Percentiles rank a stretch among this genome's conserved stretches.
Evolutionary conservation across 2,888 invertebrate genomes (phyloP).

Genomic region (Endomychus coccineus): DNA sequence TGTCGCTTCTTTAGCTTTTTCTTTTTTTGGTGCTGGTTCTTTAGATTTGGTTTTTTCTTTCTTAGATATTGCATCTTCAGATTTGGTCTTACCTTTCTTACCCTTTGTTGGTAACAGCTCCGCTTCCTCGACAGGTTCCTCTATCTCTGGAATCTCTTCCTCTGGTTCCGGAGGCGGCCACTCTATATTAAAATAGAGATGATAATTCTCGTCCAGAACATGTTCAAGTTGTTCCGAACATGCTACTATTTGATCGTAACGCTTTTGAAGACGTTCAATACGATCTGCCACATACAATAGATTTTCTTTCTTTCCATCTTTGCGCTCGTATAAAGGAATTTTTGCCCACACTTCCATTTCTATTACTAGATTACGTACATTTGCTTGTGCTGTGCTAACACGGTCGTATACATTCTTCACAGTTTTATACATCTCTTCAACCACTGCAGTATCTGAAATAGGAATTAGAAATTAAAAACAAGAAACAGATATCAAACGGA

Average conservation of each 20-base stretch:
- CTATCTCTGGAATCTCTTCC: slow-evolving; percentile 35
- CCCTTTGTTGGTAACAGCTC: no score
- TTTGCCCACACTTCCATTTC: slow-evolving; percentile 65
- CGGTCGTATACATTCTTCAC: slow-evolving; percentile 66
- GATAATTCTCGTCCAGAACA: slow-evolving; percentile 59
- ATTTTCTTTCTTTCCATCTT: slow-evolving; percentile 53
- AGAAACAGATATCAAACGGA: no score
- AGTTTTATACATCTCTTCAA: slow-evolving; percentile 58
- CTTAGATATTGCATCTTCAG: no score
- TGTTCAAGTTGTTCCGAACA: slow-evolving; percentile 52
- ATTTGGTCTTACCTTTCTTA: slow-evolving; percentile 38
- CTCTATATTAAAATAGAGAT: slow-evolving; percentile 58
- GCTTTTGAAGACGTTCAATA: slow-evolving; percentile 47
- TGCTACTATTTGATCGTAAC: slow-evolving; percentile 45
- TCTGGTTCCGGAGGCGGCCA: slow-evolving; percentile 42
- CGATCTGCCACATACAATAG: slow-evolving; percentile 52
- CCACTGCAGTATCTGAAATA: slow-evolving; percentile 33
- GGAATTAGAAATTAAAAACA: no score
- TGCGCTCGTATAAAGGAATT: slow-evolving; percentile 66
- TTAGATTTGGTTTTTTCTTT: no score
- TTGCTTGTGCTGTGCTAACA: slow-evolving; percentile 59
- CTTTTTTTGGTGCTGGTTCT: no score
- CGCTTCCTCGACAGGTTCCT: slow-evolving; percentile 15
- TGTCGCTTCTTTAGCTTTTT: no score
- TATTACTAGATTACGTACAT: slow-evolving; percentile 51